phyloP scores from a whole-genome alignment of 92 coral and sea anemone genomes.

The Epizoanthus scotinus region DNA sequence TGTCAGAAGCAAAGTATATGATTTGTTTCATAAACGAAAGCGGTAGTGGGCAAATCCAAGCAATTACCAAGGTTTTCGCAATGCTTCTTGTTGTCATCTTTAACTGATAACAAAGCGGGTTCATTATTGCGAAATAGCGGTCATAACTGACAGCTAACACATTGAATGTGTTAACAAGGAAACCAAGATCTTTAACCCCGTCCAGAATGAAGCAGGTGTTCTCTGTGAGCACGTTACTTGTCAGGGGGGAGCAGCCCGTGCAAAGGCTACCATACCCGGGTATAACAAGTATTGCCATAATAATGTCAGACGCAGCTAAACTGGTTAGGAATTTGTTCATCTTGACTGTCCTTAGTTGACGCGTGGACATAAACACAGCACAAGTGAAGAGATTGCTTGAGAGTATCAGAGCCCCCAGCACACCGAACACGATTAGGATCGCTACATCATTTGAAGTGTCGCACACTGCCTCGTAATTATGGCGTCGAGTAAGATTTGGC shows the following conservation, averaged over 20 bases:
- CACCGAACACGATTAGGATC: constrained; percentile 41
- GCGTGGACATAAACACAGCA: constrained; percentile 57
- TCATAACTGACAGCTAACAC: constrained; percentile 70
- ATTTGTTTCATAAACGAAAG: constrained; percentile 60
- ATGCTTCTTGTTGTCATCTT: constrained; percentile 52
- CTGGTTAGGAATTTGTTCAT: constrained; percentile 74
- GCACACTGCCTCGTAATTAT: constrained; percentile 25
- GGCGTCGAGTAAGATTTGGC: not conserved
- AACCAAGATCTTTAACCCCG: constrained; percentile 65
- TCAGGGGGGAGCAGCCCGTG: constrained; percentile 47
- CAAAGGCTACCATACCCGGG: constrained; percentile 69
- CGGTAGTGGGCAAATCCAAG: constrained; percentile 66
- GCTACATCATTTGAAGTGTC: constrained; percentile 46
- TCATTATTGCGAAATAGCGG: constrained; percentile 62
- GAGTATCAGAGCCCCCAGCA: constrained; percentile 47
- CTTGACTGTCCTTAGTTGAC: constrained; percentile 51
- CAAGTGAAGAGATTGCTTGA: constrained; percentile 64
- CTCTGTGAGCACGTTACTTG: not conserved
- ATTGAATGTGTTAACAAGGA: constrained; percentile 53
- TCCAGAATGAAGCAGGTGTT: constrained; percentile 57
- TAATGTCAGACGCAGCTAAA: constrained; percentile 57
- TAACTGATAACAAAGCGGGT: constrained; percentile 59
- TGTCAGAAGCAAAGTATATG: constrained; percentile 19
- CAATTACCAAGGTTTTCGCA: constrained; percentile 18
- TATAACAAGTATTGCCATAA: constrained; percentile 42